Percentiles rank a stretch among this genome's conserved stretches.
Evolutionary conservation across 1,140 invertebrate genomes (phyloP).

Genomic region (Bombus balteatus): DNA sequence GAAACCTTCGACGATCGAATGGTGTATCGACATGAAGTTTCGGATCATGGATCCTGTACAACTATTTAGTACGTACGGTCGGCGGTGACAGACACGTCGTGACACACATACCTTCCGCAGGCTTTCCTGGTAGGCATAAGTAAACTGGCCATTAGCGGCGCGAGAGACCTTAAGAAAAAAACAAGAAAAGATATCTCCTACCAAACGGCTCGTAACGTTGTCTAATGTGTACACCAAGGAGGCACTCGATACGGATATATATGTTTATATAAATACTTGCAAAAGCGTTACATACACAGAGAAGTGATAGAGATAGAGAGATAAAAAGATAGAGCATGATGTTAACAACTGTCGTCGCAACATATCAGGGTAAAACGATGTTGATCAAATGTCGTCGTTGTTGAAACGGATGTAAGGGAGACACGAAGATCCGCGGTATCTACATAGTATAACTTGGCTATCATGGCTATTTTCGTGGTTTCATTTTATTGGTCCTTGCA

Average conservation of each 20-base stretch:
- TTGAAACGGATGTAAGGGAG: conserved; percentile 30
- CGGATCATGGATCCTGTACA: conserved; percentile 55
- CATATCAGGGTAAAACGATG: conserved; percentile 3
- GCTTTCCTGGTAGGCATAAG: conserved; percentile 83
- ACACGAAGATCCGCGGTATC: conserved; percentile 57
- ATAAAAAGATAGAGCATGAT: conserved; percentile 29
- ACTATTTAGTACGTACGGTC: conserved; percentile 74
- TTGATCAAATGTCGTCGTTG: neutral
- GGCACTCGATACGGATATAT: conserved; percentile 61
- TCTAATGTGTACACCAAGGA: conserved; percentile 72
- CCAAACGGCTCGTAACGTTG: conserved; percentile 72
- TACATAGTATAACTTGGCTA: neutral
- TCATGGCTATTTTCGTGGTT: neutral
- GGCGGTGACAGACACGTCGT: conserved; percentile 65
- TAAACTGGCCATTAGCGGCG: conserved; percentile 82
- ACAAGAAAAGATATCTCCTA: conserved; percentile 79
- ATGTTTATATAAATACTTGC: conserved; percentile 65
- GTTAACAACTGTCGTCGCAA: conserved; percentile 10
- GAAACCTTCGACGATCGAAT: conserved; percentile 10
- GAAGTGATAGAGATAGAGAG: conserved; percentile 29
- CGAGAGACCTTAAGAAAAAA: conserved; percentile 82
- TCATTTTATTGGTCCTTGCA: neutral
- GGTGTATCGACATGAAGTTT: conserved; percentile 22
- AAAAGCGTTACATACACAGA: conserved; percentile 71
- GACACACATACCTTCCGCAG: conserved; percentile 82